phyloP scores from a whole-genome alignment of 1,140 invertebrate species.

The Choristoneura fumiferana region DNA sequence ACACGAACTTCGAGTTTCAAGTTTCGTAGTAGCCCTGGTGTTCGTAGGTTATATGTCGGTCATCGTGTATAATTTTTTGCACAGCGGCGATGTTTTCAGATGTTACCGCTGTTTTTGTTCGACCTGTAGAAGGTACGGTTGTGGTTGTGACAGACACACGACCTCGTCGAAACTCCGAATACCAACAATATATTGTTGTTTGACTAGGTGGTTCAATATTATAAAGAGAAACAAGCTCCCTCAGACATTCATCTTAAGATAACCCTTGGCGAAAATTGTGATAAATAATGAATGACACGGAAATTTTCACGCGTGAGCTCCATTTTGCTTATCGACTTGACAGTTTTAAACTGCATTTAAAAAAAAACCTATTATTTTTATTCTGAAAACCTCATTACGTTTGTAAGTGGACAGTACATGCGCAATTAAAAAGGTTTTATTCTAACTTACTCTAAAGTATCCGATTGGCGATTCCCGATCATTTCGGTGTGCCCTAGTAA shows the following conservation, averaged over 20 bases:
- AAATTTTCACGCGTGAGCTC: no score
- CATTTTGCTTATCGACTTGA: no score
- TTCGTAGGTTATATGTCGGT: constrained; percentile 15
- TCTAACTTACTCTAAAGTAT: not conserved
- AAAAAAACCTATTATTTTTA: not conserved
- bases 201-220: no score
- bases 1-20: no score
- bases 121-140: constrained; percentile 1
- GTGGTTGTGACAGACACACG: not conserved
- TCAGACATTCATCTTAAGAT: not conserved
- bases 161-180: no score
- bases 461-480: not conserved
- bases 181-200: no score
- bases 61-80: constrained; percentile 7
- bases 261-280: no score
- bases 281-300: no score
- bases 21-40: no score
- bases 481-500: constrained; percentile 6
- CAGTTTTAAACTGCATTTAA: not conserved
- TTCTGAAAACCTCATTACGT: not conserved
- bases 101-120: constrained; percentile 11
- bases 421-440: constrained; percentile 7
- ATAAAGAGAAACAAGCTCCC: constrained; percentile 5
- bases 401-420: no score
- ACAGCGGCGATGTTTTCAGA: constrained; percentile 17